These are phyloP conservation scores for Crioceris asparagi DNA, from an alignment of 2,888 invertebrate species.

Conservation along the genomic window DNA sequence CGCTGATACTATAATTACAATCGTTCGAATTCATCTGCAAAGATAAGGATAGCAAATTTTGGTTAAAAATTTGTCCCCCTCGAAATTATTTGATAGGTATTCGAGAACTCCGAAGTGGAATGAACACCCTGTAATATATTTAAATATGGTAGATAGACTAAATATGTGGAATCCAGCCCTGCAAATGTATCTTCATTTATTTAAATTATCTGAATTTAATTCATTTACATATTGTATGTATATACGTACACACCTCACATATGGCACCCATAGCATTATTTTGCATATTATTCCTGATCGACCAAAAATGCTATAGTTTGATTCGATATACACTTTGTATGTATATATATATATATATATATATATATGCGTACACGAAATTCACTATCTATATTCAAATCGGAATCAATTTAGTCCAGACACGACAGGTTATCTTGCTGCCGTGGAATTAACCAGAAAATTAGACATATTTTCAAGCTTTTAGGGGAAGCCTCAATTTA, in stretches of 20 bases:
- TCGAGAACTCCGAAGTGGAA: no score
- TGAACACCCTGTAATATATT: no score
- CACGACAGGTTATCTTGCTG: no score
- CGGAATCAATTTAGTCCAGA: neutral
- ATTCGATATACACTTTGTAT: neutral
- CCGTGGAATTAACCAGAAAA: no score
- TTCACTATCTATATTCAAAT: neutral
- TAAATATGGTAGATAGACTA: no score
- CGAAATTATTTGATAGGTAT: no score
- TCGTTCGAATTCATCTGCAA: no score
- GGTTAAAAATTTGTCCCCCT: no score
- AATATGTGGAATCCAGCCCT: neutral
- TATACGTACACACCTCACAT: slow-evolving; percentile 30
- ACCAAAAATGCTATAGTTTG: slow-evolving; percentile 3
- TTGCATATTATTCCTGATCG: slow-evolving; percentile 20
- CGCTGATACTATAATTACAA: no score
- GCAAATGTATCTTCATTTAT: slow-evolving; percentile 29
- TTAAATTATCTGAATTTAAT: slow-evolving; percentile 31
- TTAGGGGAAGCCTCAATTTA: no score
- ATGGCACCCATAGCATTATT: slow-evolving; percentile 26
- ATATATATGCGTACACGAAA: neutral
- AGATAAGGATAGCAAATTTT: no score
- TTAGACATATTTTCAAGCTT: no score
- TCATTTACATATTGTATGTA: slow-evolving; percentile 34
- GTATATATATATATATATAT: neutral